Base-by-base conservation (phyloP, 2,888 invertebrate species). In the Troilus luridus region DNA sequence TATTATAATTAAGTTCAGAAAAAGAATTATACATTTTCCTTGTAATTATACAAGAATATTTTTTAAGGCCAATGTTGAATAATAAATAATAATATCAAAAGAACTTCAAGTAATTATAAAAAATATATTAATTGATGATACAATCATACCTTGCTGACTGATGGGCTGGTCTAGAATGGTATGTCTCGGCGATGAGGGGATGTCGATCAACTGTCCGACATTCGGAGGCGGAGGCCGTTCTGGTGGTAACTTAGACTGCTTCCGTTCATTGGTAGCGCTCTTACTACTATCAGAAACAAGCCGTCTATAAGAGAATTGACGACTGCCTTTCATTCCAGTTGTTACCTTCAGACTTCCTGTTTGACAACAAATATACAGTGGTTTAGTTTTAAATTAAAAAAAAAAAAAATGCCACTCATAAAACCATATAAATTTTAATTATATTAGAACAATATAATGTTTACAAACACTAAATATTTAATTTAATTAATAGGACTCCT, bases 291-390 rank as follows among this genome's bases (percentile, higher is more conserved):
- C 89, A 90, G 56, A 90, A 1, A 88, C 81, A 6, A 88, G 72
- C 24, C 58, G 5, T 41, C 54, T 77, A 21, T 90, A 90, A n/a
- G 90, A 90, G 54, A 90, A 90, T 27, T 90, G 90, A 14, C 72
- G 56, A 24, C 81, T 56, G 14, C 77, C 58, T 41, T 56, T 90
- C 60, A 56, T 72, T 24, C n/a, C 24, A 3, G 90, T 56, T n/a
- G 59, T 90, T 14, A 90, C 81, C 59, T 90, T 90, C 11, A 90
- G 59, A 54, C 90, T 90, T 21, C 27, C 90, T 90, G 14, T 67
- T 14, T 14, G 24, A 24, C 67, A 67, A 14, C 5, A 67, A 67
- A 67, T 14, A 67, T 67, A 67, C n/a, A 64, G 5, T 41, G 41
- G 41, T 41, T 41, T 41, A 41, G 41, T 41, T 41, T 41, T 41